phyloP scores from a whole-genome alignment of 2,797 vertebrate species.

The Aselliscus stoliczkanus region DNA sequence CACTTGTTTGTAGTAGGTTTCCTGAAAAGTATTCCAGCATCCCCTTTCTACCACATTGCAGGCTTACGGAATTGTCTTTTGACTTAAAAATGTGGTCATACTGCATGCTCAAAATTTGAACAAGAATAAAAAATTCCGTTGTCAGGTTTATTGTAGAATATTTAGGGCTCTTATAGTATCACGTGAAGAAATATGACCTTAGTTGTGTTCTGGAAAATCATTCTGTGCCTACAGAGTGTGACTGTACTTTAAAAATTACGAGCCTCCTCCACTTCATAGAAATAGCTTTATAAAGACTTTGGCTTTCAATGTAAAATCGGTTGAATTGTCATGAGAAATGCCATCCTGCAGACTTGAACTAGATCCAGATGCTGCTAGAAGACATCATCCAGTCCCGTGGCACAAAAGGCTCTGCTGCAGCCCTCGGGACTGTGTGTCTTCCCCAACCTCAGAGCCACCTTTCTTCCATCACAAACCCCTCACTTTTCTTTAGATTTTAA shows the following conservation, averaged over 20 bases:
- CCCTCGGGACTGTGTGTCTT: too few species aligned
- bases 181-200: not conserved
- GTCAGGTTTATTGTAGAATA: not conserved
- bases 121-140: not conserved
- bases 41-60: not conserved
- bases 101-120: not conserved
- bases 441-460: not conserved
- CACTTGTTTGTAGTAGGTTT: slow-evolving; percentile 17
- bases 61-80: slow-evolving; percentile 18
- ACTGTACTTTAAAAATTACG: not conserved
- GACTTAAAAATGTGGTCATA: not conserved
- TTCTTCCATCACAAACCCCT: not conserved
- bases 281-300: not conserved
- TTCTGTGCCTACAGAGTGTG: not conserved
- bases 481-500: not conserved
- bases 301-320: slow-evolving; percentile 18
- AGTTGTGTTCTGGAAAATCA: not conserved
- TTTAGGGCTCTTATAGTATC: not conserved
- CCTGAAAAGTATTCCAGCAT: not conserved
- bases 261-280: not conserved
- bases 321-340: not conserved
- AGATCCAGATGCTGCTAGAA: not conserved
- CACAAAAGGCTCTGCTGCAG: too few species aligned
- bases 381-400: not conserved
- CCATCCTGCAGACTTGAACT: not conserved